Base-by-base conservation (phyloP, 2,113 vertebrate genomes). In the Gavialis gangeticus region DNA sequence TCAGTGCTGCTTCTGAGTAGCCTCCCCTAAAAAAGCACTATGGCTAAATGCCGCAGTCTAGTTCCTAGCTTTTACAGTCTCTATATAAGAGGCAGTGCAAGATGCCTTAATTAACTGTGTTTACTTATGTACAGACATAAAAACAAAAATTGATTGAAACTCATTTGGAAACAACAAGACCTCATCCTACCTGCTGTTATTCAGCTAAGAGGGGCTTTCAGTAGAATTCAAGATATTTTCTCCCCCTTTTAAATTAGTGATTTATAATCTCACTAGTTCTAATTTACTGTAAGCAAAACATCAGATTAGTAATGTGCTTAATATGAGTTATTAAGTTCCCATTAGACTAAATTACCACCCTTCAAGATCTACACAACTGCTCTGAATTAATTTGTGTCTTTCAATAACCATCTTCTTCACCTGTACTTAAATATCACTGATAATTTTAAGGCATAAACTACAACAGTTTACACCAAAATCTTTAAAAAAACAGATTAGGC, bases 261-360 rank as follows among this genome's bases (percentile, higher is more conserved):
- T 98, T 98, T 97, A 97, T 97, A 97, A 98, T 97, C 92, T 97
- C 83, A 90, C 89, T 96, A 88, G 84, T 92, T 98, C 88, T 96
- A 97, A 97, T 97, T 98, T 98, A 98, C 96, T 97, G 92, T 98
- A 98, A 98, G 96, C 95, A 98, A 98, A 97, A 88, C 92, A 97
- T 96, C 79, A 97, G 94, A 98, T 98, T 98, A 97, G 89, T 97
- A 98, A 97, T 97, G 95, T 98, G 92, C 95, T 98, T 98, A 98
- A 98, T 98, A 97, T 96, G 96, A 98, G 95, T 98, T 98, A 98
- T 98, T 98, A 98, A 98, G 97, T 97, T 98, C 96, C 93, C 96
- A 98, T 98, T 98, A 98, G 91, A 89, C 90, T 98, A 97, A 98
- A 98, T 98, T 98, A 96, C 92, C 94, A 97, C 96, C 95, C 94